phyloP scores from a whole-genome alignment of 2,113 vertebrate species.

The Tyrannus savana region DNA sequence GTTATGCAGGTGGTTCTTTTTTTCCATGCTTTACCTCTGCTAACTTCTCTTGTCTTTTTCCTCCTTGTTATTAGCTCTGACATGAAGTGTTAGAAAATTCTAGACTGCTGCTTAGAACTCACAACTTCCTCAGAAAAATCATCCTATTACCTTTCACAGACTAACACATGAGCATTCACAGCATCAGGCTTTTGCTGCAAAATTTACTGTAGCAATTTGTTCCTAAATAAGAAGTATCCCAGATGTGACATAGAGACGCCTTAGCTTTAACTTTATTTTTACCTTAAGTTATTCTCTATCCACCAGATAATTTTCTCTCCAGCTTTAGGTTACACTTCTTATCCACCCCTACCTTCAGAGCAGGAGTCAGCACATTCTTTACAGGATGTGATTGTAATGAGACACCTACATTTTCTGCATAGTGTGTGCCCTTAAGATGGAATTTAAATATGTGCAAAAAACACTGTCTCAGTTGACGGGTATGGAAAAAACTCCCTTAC shows the following conservation, averaged over 20 bases:
- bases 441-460: constrained; percentile 4
- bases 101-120: not conserved
- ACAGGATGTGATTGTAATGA: not conserved
- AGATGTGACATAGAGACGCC: not conserved
- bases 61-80: not conserved
- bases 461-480: not conserved
- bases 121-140: not conserved
- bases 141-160: not conserved
- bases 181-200: not conserved
- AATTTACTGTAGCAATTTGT: not conserved
- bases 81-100: not conserved
- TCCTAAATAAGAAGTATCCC: not conserved
- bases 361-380: not conserved
- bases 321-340: not conserved
- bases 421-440: not conserved
- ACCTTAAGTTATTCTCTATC: not conserved
- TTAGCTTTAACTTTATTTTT: not conserved
- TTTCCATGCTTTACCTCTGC: not conserved
- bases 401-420: not conserved
- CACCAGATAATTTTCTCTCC: not conserved
- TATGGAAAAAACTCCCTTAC: constrained; percentile 11
- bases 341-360: not conserved
- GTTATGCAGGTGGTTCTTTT: not conserved
- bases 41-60: not conserved
- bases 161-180: not conserved